Evolutionary conservation across 64 coral and sea anemone genomes (phyloP).

Genomic region (Porites lutea): DNA sequence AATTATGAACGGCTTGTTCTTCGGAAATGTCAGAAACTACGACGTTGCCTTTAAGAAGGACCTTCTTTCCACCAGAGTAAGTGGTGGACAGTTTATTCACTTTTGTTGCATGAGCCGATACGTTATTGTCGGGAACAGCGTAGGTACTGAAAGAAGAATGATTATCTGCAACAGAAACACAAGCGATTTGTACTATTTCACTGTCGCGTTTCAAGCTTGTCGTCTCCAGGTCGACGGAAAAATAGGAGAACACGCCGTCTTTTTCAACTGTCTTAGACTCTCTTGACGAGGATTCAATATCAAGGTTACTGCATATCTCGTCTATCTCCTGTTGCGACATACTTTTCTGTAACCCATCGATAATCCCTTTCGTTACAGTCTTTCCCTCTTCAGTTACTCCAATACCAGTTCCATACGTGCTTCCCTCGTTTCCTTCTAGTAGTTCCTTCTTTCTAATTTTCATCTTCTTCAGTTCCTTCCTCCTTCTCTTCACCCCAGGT

Average conservation of each 20-base stretch:
- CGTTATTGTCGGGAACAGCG: background rate
- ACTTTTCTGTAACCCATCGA: background rate
- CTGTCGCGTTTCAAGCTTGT: background rate
- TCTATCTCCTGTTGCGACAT: background rate
- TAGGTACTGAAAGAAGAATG: background rate
- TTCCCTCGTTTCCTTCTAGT: background rate
- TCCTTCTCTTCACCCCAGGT: background rate
- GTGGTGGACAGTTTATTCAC: background rate
- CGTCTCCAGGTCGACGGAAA: background rate
- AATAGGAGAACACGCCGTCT: background rate
- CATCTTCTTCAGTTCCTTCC: constrained; percentile 6
- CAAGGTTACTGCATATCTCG: background rate
- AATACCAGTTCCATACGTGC: background rate
- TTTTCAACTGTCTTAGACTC: background rate
- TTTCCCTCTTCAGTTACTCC: background rate
- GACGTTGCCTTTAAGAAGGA: background rate
- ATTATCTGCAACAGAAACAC: background rate
- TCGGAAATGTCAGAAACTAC: background rate
- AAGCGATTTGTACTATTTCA: background rate
- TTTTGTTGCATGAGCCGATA: background rate
- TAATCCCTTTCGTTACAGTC: background rate
- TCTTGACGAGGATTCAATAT: background rate
- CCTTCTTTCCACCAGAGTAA: background rate
- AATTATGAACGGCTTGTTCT: background rate
- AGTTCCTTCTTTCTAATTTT: background rate